Evolutionary conservation across 2,888 invertebrate genomes (phyloP).

Genomic region (Drosophila demipolita): DNA sequence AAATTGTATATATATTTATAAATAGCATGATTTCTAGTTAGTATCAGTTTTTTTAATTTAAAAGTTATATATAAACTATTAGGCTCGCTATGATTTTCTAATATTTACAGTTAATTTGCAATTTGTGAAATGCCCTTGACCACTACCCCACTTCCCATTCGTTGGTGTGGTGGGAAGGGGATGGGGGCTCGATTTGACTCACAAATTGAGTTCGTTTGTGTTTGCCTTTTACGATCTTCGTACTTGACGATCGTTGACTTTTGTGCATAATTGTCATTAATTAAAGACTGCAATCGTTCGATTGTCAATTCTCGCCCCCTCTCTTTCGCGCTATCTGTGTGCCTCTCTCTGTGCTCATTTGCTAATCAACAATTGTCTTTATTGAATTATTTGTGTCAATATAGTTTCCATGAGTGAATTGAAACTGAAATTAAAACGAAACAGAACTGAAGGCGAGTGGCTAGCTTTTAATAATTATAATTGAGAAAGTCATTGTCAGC

Average conservation of each 20-base stretch:
- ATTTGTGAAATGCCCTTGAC: conserved; percentile 4
- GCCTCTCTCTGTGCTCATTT: conserved; percentile 14
- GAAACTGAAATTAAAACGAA: conserved; percentile 29
- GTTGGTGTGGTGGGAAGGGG: not conserved
- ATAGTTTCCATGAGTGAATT: conserved; percentile 15
- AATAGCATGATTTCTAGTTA: conserved; percentile 1
- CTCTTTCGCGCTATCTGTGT: conserved; percentile 39
- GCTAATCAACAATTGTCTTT: conserved; percentile 56
- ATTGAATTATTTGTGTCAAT: conserved; percentile 63
- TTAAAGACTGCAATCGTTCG: conserved; percentile 71
- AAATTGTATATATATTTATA: conserved; percentile 8
- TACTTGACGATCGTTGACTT: conserved; percentile 31
- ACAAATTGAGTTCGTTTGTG: conserved; percentile 58
- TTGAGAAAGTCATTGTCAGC: conserved; percentile 57
- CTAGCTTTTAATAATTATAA: conserved; percentile 21
- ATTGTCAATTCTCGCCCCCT: conserved; percentile 62
- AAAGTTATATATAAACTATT: not conserved
- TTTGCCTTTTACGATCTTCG: conserved; percentile 56
- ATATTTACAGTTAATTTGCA: conserved; percentile 25
- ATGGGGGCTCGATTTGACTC: conserved; percentile 40
- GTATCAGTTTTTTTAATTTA: conserved; percentile 12
- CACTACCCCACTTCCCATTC: not conserved
- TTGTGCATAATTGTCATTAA: conserved; percentile 67
- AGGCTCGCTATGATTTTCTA: conserved; percentile 15
- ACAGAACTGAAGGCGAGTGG: conserved; percentile 20